A percentile compares a stretch with the other conserved stretches of the same genome.
These are phyloP conservation scores for Autographa gamma DNA, from an alignment of 2,888 invertebrate species.

Conservation along the genomic window DNA sequence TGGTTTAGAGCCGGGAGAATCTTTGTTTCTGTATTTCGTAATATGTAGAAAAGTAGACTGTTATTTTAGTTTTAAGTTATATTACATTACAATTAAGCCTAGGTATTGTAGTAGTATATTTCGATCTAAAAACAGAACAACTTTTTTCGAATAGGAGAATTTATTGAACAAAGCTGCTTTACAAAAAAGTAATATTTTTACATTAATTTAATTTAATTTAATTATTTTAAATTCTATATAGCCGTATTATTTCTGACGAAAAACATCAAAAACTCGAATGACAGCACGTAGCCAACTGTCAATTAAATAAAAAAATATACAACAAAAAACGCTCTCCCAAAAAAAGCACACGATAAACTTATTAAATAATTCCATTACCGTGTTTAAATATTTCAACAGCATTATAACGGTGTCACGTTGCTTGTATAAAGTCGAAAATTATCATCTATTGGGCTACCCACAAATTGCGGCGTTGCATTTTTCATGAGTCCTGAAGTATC, in stretches of 20 bases:
- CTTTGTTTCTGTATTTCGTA: background rate
- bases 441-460: conserved; percentile 69
- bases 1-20: background rate
- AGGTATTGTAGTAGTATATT: no score
- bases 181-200: no score
- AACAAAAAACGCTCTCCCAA: conserved; percentile 6
- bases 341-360: background rate
- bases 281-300: no score
- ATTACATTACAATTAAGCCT: no score
- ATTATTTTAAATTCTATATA: no score
- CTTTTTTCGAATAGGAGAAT: no score
- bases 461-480: conserved; percentile 86
- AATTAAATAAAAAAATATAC: background rate
- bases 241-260: no score
- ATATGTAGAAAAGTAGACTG: background rate
- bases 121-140: no score
- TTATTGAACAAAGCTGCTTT: no score
- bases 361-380: conserved; percentile 31
- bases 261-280: no score
- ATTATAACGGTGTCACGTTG: conserved; percentile 53
- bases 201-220: no score
- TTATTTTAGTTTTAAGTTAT: background rate
- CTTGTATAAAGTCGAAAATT: conserved; percentile 70
- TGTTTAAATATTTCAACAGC: conserved; percentile 30
- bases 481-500: conserved; percentile 82